Base-by-base conservation (phyloP, 1,140 invertebrate genomes). In the Bombus superbus region DNA sequence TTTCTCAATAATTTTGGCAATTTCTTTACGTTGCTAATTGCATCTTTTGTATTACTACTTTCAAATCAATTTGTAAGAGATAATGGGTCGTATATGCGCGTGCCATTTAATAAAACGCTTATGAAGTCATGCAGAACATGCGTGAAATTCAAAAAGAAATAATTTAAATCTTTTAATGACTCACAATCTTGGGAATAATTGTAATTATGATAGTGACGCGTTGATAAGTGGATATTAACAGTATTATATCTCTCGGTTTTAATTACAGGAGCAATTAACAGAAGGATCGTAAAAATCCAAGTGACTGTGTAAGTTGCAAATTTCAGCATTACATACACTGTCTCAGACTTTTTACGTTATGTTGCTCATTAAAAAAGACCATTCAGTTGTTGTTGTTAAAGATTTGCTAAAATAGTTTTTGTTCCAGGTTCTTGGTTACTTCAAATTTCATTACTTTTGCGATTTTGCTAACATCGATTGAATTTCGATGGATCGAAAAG, bases 281-380 rank as follows among this genome's bases (percentile, higher is more conserved):
- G 13, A 68, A 89, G 40, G 35, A 89, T 57, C 15, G 53, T 83
- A 35, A 89, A 13, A 75, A 86, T 79, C 84, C 79, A 89, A 71
- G 64, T 47, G 28, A 32, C 15, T 68, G 53, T 76, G 32, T 15
- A 32, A 47, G 47, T 86, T 81, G 64, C 57, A 81, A 83, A 71
- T 83, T 71, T 89, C 83, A 59, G 64, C 88, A 89, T 89, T 82
- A 89, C 87, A 89, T 84, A 40, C 73, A 59, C 57, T 69, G 18
- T 86, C 79, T 11, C 35, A 79, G 25, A 68, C 38, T 72, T n/a
- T 64, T 72, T 40, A 57, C 32, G 40, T 64, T 64, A 71, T 22
- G 22, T 80, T n/a, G 35, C 10, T 38, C 44, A 64, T 73, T 38
- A 8, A n/a, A 40, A 18, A 53, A 53, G 6, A 10, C 5, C 28